Evolutionary conservation across 2,888 invertebrate genomes (phyloP).

Genomic region (Oscheius sp.): DNA sequence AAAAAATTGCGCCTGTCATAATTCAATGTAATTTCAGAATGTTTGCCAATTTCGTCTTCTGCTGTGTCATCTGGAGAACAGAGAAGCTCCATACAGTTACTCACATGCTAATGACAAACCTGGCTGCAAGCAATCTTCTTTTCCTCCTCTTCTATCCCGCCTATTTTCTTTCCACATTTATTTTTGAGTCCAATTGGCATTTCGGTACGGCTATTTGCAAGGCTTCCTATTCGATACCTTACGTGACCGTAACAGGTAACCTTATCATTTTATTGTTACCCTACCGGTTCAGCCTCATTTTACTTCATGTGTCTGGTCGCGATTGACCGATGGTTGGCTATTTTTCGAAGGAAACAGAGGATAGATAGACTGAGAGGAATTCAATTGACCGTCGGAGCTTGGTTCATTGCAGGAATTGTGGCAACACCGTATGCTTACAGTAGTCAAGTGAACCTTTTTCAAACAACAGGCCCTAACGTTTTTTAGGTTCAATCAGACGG

Average conservation of each 20-base stretch:
- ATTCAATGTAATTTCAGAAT: slow-evolving; percentile 32
- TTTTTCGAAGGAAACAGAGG: slow-evolving; percentile 47
- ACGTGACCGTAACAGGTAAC: slow-evolving; percentile 55
- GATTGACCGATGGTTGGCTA: slow-evolving; percentile 58
- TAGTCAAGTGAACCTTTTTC: background rate
- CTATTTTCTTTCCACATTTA: slow-evolving; percentile 54
- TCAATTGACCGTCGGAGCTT: slow-evolving; percentile 42
- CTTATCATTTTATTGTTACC: background rate
- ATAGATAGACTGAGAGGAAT: slow-evolving; percentile 40
- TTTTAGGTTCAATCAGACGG: slow-evolving; percentile 6
- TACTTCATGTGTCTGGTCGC: slow-evolving; percentile 58
- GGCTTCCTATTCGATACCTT: slow-evolving; percentile 48
- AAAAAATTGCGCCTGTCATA: background rate
- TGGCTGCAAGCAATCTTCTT: slow-evolving; percentile 52
- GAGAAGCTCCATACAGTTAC: slow-evolving; percentile 57
- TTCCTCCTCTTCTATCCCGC: slow-evolving; percentile 55
- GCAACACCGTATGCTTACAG: slow-evolving; percentile 45
- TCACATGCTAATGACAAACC: slow-evolving; percentile 58
- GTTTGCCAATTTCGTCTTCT: slow-evolving; percentile 51
- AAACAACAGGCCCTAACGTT: background rate
- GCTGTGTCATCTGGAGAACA: slow-evolving; percentile 50
- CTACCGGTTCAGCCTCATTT: slow-evolving; percentile 43
- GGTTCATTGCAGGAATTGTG: slow-evolving; percentile 47
- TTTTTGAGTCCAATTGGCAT: slow-evolving; percentile 47
- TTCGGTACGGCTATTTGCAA: slow-evolving; percentile 55